Conservation (phyloP, 2,888 invertebrate genomes). For the Pachydiplax longipennis region DNA sequence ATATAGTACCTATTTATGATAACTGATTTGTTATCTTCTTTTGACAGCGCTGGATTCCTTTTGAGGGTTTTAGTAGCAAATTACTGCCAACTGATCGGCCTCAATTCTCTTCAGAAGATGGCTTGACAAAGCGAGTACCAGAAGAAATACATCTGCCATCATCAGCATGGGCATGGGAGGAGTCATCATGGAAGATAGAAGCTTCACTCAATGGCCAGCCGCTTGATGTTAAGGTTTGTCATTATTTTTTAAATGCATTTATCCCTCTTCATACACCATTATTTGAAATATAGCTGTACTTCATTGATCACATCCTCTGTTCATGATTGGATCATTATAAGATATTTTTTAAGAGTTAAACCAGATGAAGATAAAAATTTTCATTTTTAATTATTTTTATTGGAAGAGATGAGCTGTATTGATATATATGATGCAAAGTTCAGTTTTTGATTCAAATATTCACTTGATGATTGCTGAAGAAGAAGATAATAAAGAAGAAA, state of each 20-base stretch:
- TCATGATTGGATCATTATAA: too few species aligned
- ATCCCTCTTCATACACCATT: not conserved
- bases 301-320: too few species aligned
- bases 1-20: too few species aligned
- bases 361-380: too few species aligned
- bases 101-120: constrained; percentile 86
- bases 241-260: not conserved
- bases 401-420: too few species aligned
- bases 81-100: constrained; percentile 88
- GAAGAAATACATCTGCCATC: constrained; percentile 87
- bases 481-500: too few species aligned
- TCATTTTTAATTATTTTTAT: too few species aligned
- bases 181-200: constrained; percentile 85
- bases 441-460: too few species aligned
- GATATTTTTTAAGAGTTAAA: too few species aligned
- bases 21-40: constrained; percentile 21
- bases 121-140: constrained; percentile 77
- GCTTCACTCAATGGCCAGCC: constrained; percentile 85
- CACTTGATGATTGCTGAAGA: too few species aligned
- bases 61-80: constrained; percentile 84
- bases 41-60: constrained; percentile 82
- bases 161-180: constrained; percentile 97
- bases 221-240: constrained; percentile 78
- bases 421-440: too few species aligned
- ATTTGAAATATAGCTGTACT: not conserved